Evolutionary conservation across 1,140 invertebrate species (phyloP).

Genomic region (Eumeta japonica): DNA sequence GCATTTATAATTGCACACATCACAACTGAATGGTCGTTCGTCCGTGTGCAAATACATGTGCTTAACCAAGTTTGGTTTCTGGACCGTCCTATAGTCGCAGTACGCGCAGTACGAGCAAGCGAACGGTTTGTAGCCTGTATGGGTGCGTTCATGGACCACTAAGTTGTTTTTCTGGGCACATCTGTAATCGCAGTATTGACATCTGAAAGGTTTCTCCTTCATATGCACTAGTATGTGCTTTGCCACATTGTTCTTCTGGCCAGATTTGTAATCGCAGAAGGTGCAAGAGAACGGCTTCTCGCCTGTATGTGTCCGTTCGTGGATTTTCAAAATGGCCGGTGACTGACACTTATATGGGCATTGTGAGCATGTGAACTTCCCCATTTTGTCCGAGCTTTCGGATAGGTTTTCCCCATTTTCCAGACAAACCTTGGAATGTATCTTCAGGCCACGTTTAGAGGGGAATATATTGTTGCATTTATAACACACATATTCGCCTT

Average conservation of each 20-base stretch:
- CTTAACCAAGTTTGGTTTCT: conserved; percentile 61
- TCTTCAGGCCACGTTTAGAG: conserved; percentile 38
- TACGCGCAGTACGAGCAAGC: conserved; percentile 65
- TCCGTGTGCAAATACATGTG: conserved; percentile 67
- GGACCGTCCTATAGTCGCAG: conserved; percentile 60
- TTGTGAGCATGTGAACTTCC: conserved; percentile 45
- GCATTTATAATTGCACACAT: conserved; percentile 59
- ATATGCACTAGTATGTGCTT: conserved; percentile 75
- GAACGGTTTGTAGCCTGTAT: conserved; percentile 63
- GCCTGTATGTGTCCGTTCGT: conserved; percentile 62
- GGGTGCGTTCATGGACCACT: conserved; percentile 60
- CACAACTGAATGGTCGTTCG: conserved; percentile 64
- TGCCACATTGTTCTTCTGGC: conserved; percentile 73
- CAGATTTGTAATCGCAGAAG: conserved; percentile 73
- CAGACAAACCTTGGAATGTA: conserved; percentile 32
- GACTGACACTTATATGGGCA: conserved; percentile 51
- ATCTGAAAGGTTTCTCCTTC: conserved; percentile 72
- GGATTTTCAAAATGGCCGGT: conserved; percentile 68
- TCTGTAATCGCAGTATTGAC: conserved; percentile 67
- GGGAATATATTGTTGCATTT: conserved; percentile 39
- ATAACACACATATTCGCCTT: conserved; percentile 40
- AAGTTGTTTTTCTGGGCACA: conserved; percentile 66
- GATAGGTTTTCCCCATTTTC: conserved; percentile 22
- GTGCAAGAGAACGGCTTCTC: conserved; percentile 63
- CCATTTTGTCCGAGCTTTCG: conserved; percentile 24